These are phyloP conservation scores for Schizopygopsis pylzovi DNA, from an alignment of 2,797 vertebrate genomes.

Conservation along the genomic window DNA sequence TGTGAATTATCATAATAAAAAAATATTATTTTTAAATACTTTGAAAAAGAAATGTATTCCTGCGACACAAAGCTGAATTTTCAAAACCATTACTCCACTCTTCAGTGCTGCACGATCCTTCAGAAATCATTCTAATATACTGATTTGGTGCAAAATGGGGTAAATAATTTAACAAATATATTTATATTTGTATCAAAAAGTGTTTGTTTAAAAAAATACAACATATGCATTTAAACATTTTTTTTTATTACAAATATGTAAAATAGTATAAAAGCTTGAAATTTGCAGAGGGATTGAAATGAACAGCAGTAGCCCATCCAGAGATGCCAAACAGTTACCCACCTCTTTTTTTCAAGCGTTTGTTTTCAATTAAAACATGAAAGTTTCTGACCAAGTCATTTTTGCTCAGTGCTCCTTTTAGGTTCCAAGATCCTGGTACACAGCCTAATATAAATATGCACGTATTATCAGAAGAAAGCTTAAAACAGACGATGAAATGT, in stretches of 20 bases:
- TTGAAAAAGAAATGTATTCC: background rate
- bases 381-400: constrained; percentile 11
- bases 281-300: constrained; percentile 50
- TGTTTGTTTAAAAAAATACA: background rate
- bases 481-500: constrained; percentile 45
- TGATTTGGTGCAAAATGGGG: no score
- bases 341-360: constrained; percentile 32
- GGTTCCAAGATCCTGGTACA: background rate
- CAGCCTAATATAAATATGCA: constrained; percentile 44
- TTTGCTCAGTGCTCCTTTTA: constrained; percentile 14
- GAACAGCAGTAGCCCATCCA: constrained; percentile 18
- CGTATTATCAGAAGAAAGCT: constrained; percentile 17
- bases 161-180: no score
- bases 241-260: constrained; percentile 59
- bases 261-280: constrained; percentile 37
- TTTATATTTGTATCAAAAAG: background rate
- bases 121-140: background rate
- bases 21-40: background rate
- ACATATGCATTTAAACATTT: background rate
- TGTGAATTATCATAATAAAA: background rate
- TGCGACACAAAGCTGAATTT: background rate
- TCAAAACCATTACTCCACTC: background rate
- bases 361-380: constrained; percentile 41
- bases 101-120: background rate
- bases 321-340: constrained; percentile 5